Conservation (phyloP, 2,797 vertebrate genomes). For the Pseudocheirus occidentalis region DNA sequence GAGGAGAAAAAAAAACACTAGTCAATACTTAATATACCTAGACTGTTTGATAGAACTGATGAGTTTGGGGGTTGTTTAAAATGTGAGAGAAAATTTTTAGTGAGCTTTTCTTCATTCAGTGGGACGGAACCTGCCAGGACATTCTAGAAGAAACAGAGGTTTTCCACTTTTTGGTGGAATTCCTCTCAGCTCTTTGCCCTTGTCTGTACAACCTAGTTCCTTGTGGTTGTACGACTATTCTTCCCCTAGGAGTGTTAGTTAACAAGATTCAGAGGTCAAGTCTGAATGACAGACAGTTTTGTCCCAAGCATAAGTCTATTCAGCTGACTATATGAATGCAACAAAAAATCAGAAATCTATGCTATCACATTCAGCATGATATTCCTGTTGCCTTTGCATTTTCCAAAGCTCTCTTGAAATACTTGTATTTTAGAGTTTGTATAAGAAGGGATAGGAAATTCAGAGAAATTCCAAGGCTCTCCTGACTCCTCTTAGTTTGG, state of each 20-base stretch:
- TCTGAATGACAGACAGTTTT: slow-evolving; percentile 56
- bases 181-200: slow-evolving; percentile 41
- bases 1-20: neutral
- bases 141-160: neutral
- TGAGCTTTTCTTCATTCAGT: neutral
- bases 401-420: neutral
- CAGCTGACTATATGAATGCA: neutral
- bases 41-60: neutral
- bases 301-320: slow-evolving; percentile 43
- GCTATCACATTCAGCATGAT: neutral
- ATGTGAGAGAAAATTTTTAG: neutral
- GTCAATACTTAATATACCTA: neutral
- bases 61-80: neutral
- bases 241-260: slow-evolving; percentile 37
- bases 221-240: slow-evolving; percentile 40
- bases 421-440: neutral
- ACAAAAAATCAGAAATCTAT: rapidly evolving
- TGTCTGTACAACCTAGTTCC: slow-evolving; percentile 58
- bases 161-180: neutral
- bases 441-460: neutral
- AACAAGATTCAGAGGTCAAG: slow-evolving; percentile 59
- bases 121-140: too few relatives aligned
- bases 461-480: neutral
- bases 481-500: neutral
- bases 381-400: neutral